Percentiles rank a stretch among this genome's conserved stretches.
These are phyloP conservation scores for Papilio polyxenes DNA, from an alignment of 1,140 invertebrate genomes.

Conservation along the genomic window DNA sequence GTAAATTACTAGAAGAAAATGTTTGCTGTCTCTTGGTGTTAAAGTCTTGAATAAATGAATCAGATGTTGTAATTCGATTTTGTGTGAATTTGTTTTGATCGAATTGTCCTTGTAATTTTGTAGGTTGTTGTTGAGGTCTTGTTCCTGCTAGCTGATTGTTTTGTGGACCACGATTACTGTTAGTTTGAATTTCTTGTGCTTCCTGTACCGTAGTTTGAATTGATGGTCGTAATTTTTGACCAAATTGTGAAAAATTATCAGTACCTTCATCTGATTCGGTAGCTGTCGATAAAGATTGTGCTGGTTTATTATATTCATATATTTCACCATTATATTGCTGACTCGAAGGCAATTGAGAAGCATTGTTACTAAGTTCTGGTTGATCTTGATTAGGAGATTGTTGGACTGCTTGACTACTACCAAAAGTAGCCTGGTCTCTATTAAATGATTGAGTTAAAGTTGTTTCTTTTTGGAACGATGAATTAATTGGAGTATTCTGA, in stretches of 20 bases:
- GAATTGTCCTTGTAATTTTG: constrained; percentile 24
- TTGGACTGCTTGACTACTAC: neutral
- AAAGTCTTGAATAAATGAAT: neutral
- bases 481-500: neutral
- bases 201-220: neutral
- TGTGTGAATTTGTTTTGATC: constrained; percentile 12
- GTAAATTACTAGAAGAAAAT: neutral
- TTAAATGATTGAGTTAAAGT: neutral
- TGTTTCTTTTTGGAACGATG: neutral
- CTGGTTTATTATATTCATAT: constrained; percentile 44
- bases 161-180: neutral
- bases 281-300: constrained; percentile 42
- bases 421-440: neutral
- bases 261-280: constrained; percentile 34
- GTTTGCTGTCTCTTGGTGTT: constrained; percentile 16
- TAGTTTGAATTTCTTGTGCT: constrained; percentile 5
- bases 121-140: neutral
- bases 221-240: constrained; percentile 29
- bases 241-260: constrained; percentile 35
- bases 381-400: neutral
- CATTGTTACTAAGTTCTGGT: neutral
- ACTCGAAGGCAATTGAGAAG: neutral
- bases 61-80: neutral
- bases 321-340: constrained; percentile 40
- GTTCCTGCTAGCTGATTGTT: neutral